A percentile compares a stretch with the other conserved stretches of the same genome.
phyloP scores from a whole-genome alignment of 2,113 vertebrate species.

The Otolemur garnettii region DNA sequence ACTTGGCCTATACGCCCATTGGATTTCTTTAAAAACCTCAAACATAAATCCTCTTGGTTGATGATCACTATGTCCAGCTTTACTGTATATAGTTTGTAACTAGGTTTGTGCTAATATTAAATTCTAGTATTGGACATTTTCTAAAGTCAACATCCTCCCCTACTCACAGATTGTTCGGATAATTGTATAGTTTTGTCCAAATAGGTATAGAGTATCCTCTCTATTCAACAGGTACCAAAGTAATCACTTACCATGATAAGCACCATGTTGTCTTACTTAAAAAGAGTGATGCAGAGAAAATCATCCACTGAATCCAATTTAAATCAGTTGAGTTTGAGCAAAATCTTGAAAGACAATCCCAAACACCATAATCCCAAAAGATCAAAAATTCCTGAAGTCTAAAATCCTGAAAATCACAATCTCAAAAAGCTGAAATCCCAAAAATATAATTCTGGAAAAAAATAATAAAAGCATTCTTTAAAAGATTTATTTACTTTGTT shows the following conservation, averaged over 20 bases:
- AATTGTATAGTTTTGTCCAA: constrained; percentile 23
- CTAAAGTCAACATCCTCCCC: constrained; percentile 11
- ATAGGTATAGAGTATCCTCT: neutral
- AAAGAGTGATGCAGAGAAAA: neutral
- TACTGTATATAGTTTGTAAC: constrained; percentile 46
- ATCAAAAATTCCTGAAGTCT: neutral
- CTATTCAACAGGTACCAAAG: neutral
- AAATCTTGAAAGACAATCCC: neutral
- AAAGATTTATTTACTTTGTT: neutral
- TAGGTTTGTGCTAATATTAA: constrained; percentile 41
- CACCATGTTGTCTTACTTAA: neutral
- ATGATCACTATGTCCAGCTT: constrained; percentile 55
- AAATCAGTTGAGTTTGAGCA: neutral
- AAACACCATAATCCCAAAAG: neutral
- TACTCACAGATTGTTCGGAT: constrained; percentile 35
- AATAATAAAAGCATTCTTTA: neutral
- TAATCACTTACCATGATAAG: neutral
- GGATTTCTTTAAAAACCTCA: constrained; percentile 35
- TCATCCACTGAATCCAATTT: neutral
- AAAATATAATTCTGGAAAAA: neutral
- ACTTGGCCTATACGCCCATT: neutral
- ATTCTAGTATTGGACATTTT: constrained; percentile 52
- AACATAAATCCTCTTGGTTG: constrained; percentile 26
- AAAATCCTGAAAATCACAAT: neutral
- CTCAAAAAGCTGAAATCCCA: neutral